Base-by-base conservation (phyloP, 2,797 vertebrate genomes). In the Silurus lanzhouensis region DNA sequence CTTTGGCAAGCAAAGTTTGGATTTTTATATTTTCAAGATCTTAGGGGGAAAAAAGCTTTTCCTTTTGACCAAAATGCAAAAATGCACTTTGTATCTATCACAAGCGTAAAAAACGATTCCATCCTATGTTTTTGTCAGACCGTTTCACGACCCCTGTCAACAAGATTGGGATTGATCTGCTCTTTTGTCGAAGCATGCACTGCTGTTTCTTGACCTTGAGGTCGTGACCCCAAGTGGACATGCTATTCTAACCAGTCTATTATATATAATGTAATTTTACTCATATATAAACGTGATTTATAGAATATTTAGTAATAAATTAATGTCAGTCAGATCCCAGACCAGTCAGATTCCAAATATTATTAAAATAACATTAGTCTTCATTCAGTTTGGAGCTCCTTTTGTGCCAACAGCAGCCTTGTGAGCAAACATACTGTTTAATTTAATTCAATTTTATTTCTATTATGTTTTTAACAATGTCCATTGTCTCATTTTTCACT, bases 101-200 rank as follows among this genome's bases (percentile, higher is more conserved):
- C 15, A 64, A 20, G 6, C 7, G 1, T 80, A 2, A 44, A 52
- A 66, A 66, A 27, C 2, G 0, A 67, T 66, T 8, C 19, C 52
- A 52, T 55, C 46, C 78, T 66, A 15, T 8, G 19, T 46, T 66
- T 52, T 3, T 27, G 6, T 46, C 20, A 14, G 12, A 46, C 17
- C 20, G 25, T 52, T n/a, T 61, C 61, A 60, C 52, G 38, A 68
- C 58, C n/a, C n/a, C n/a, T n/a, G n/a, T 38, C 22, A 61, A 55
- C 55, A 60, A 83, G 72, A 78, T 71, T 67, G 58, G 19, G 3
- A 57, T 86, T 20, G 63, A 72, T 86, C 44, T 68, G 25, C 44
- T 64, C 20, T 70, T 52, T 55, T 70, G 57, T 77, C 13, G 63
- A 52, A 78, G 19, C 44, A n/a, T 48, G 22, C 20, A 61, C 61